Conservation (phyloP, 2,888 invertebrate species). For the Eurois occulta region DNA sequence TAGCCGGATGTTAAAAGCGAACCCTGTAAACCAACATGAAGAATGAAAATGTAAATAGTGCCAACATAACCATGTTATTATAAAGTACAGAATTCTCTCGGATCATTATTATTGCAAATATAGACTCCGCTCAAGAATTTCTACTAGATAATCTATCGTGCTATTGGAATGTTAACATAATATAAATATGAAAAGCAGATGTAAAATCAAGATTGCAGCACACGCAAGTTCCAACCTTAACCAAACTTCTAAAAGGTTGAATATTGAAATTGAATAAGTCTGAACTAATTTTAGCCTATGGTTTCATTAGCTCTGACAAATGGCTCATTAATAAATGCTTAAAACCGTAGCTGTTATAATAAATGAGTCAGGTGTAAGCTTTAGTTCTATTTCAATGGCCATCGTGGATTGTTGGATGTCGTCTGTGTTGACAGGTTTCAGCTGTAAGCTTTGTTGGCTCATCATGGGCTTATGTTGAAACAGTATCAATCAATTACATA, state of each 20-base stretch:
- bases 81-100: constrained; percentile 9
- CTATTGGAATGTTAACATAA: constrained; percentile 52
- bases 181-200: constrained; percentile 52
- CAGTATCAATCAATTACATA: neutral
- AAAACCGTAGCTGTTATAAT: constrained; percentile 68
- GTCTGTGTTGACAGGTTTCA: constrained; percentile 58
- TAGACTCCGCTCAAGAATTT: constrained; percentile 52
- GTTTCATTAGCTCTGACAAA: constrained; percentile 69
- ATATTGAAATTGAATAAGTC: constrained; percentile 22
- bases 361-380: constrained; percentile 64
- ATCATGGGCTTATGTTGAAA: constrained; percentile 9
- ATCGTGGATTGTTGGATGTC: constrained; percentile 52
- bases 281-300: constrained; percentile 50
- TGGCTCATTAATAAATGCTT: constrained; percentile 67
- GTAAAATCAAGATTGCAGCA: constrained; percentile 28
- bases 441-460: constrained; percentile 24
- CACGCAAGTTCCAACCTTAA: constrained; percentile 42
- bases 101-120: constrained; percentile 52
- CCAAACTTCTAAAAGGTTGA: constrained; percentile 26
- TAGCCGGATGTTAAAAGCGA: constrained; percentile 1
- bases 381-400: constrained; percentile 47
- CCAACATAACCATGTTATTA: constrained; percentile 27
- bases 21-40: constrained; percentile 10
- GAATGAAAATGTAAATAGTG: constrained; percentile 40
- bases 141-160: constrained; percentile 45